These are phyloP conservation scores for Dromococcyx pavoninus DNA, from an alignment of 2,797 vertebrate species.

Conservation along the genomic window DNA sequence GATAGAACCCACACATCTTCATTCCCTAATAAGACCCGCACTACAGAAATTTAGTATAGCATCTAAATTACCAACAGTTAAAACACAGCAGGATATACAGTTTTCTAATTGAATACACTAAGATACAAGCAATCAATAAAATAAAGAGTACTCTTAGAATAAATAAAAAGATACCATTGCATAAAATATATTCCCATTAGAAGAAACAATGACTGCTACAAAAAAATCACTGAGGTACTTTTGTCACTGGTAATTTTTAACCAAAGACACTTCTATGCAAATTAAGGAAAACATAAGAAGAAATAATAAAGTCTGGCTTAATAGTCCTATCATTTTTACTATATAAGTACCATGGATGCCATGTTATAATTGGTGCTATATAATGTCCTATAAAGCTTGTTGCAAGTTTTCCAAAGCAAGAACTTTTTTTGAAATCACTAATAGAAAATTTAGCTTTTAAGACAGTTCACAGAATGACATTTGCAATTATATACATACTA, in stretches of 20 bases:
- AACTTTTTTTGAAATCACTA: background rate
- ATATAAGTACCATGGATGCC: background rate
- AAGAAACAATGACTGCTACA: background rate
- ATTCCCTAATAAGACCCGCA: background rate
- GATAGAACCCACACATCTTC: accelerated
- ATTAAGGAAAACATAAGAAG: background rate
- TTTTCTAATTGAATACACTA: background rate
- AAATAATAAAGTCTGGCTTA: background rate
- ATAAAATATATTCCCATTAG: slow-evolving; percentile 29
- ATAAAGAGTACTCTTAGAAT: background rate
- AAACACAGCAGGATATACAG: background rate
- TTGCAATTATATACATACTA: background rate
- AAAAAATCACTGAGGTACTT: background rate
- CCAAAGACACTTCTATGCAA: background rate
- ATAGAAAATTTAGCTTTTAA: background rate
- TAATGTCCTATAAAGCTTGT: background rate
- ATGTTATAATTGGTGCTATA: background rate
- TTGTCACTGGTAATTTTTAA: slow-evolving; percentile 30
- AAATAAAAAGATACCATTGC: slow-evolving; percentile 10
- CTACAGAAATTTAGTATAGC: background rate
- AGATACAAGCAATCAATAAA: slow-evolving; percentile 5
- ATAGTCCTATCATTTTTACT: background rate
- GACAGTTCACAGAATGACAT: background rate
- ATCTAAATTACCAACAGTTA: background rate
- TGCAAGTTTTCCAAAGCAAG: background rate